Conservation (phyloP, 2,888 invertebrate genomes). For the Dichetophora obliterata region DNA sequence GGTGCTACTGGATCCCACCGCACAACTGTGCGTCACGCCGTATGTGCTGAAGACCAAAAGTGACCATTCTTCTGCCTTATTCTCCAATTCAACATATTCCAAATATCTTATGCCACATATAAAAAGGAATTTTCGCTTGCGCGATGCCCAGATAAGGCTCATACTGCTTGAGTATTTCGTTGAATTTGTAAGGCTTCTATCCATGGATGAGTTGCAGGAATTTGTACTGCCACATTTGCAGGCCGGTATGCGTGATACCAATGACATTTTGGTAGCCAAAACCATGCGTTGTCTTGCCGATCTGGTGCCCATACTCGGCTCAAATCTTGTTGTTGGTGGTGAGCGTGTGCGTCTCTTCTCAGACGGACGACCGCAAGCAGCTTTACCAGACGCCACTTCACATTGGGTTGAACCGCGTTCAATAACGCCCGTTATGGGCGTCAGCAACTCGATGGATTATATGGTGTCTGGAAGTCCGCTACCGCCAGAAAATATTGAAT, state of each 20-base stretch:
- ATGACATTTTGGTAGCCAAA: slow-evolving; percentile 84
- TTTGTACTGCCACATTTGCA: slow-evolving; percentile 89
- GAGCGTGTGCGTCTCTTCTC: slow-evolving; percentile 85
- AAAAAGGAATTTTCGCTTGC: slow-evolving; percentile 85
- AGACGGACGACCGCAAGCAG: slow-evolving; percentile 81
- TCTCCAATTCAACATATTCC: slow-evolving; percentile 78
- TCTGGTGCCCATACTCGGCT: slow-evolving; percentile 84
- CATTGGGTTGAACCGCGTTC: slow-evolving; percentile 68
- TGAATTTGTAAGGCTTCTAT: slow-evolving; percentile 81
- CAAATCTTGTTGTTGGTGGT: slow-evolving; percentile 87
- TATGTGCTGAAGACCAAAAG: slow-evolving; percentile 72
- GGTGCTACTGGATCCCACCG: slow-evolving; percentile 86
- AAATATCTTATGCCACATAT: slow-evolving; percentile 82
- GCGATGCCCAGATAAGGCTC: slow-evolving; percentile 86
- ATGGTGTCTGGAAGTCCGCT: slow-evolving; percentile 67
- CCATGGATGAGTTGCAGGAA: slow-evolving; percentile 80
- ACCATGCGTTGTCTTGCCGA: slow-evolving; percentile 87
- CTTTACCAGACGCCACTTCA: slow-evolving; percentile 57
- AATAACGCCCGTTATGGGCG: slow-evolving; percentile 67
- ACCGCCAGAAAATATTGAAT: slow-evolving; percentile 57
- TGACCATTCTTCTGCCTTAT: slow-evolving; percentile 74
- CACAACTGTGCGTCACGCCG: slow-evolving; percentile 73
- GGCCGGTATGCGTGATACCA: slow-evolving; percentile 88
- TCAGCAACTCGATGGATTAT: slow-evolving; percentile 53
- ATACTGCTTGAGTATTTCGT: slow-evolving; percentile 84